Percentiles rank a stretch among this genome's conserved stretches.
Conservation (phyloP, 2,113 vertebrate genomes). For the Petaurus breviceps region DNA sequence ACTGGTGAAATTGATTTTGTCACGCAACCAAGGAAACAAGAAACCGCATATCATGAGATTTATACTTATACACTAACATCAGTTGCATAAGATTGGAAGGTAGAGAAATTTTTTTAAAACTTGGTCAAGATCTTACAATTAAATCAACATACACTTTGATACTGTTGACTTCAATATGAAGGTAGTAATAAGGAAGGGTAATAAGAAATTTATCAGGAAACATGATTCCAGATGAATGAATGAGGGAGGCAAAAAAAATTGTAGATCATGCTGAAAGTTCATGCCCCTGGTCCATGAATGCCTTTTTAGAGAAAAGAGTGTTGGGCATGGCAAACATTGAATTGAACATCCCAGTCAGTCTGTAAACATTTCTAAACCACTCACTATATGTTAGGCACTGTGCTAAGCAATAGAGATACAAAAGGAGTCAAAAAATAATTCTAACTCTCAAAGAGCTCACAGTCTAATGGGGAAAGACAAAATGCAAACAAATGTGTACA, state of each 20-base stretch:
- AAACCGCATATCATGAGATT: background rate
- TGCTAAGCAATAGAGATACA: background rate
- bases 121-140: background rate
- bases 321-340: background rate
- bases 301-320: background rate
- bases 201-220: background rate
- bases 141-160: background rate
- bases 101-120: background rate
- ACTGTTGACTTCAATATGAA: background rate
- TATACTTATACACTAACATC: background rate
- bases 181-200: background rate
- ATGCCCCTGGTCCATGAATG: background rate
- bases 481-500: background rate
- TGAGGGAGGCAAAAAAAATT: background rate
- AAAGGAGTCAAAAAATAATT: background rate
- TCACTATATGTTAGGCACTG: background rate
- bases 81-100: background rate
- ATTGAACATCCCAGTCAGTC: background rate
- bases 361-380: background rate
- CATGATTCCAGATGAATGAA: background rate
- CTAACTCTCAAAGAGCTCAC: background rate
- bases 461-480: background rate
- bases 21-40: background rate
- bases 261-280: background rate
- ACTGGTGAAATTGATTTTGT: background rate